These are phyloP conservation scores for Taenioides sp. DNA, from an alignment of 2,797 vertebrate genomes.

Conservation along the genomic window DNA sequence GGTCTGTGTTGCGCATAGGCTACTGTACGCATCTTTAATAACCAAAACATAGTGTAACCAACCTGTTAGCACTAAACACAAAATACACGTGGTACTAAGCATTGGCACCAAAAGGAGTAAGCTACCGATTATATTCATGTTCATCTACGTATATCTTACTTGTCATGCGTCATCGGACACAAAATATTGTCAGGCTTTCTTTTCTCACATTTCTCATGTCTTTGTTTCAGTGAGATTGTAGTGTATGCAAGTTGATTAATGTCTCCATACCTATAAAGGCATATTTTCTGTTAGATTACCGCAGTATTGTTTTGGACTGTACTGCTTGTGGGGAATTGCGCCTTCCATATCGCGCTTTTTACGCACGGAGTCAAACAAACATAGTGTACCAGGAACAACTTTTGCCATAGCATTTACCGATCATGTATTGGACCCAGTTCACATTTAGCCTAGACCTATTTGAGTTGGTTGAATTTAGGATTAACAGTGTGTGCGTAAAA, in stretches of 20 bases:
- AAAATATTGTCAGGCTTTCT: neutral
- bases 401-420: neutral
- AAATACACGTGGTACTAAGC: neutral
- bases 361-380: slow-evolving; percentile 48
- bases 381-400: slow-evolving; percentile 25
- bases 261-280: neutral
- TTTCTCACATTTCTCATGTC: neutral
- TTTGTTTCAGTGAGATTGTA: neutral
- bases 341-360: slow-evolving; percentile 34
- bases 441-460: neutral
- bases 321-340: neutral
- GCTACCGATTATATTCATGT: neutral
- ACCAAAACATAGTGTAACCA: neutral
- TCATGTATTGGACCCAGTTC: neutral
- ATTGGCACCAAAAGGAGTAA: slow-evolving; percentile 3
- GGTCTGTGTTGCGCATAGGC: slow-evolving; percentile 2
- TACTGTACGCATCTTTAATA: neutral
- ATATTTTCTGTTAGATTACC: neutral
- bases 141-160: neutral
- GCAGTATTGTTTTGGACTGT: neutral
- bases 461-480: neutral
- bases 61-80: slow-evolving; percentile 17
- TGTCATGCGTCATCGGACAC: neutral
- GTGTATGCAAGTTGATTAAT: neutral
- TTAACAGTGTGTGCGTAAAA: slow-evolving; percentile 21